A percentile compares a stretch with the other conserved stretches of the same genome.
phyloP scores from a whole-genome alignment of 2,797 vertebrate species.

The Rhincodon typus region DNA sequence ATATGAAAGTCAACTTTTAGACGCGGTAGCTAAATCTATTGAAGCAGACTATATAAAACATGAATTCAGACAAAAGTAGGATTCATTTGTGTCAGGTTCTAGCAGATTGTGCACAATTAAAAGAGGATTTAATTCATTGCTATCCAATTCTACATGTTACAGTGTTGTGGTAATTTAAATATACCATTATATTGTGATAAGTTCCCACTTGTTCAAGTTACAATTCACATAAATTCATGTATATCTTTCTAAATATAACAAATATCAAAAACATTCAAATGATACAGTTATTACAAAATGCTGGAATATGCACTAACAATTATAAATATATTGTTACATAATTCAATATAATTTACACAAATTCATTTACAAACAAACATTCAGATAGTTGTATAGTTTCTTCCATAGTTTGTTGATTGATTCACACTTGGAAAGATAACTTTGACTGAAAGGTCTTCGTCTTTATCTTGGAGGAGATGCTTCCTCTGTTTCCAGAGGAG shows the following conservation, averaged over 20 bases:
- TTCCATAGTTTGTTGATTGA: conserved; percentile 71
- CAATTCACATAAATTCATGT: not conserved
- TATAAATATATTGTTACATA: not conserved
- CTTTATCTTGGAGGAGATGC: conserved; percentile 64
- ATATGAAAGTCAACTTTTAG: not conserved
- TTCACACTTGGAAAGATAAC: conserved; percentile 88
- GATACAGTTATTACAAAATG: not conserved
- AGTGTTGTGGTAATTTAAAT: not conserved
- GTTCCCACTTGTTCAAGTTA: not conserved
- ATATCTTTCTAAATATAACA: not conserved
- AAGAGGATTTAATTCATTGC: not conserved
- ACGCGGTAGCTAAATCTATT: not conserved
- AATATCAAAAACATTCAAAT: conserved; percentile 16
- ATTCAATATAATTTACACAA: not conserved
- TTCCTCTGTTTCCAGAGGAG: conserved; percentile 77
- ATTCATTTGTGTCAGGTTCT: not conserved
- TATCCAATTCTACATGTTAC: not conserved
- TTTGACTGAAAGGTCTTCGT: conserved; percentile 73
- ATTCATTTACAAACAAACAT: conserved; percentile 25
- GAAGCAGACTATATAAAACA: not conserved
- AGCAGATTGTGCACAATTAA: not conserved
- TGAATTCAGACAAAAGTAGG: conserved; percentile 10
- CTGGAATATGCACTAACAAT: not conserved
- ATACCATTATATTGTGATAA: too few species aligned
- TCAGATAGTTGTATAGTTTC: conserved; percentile 74